Evolutionary conservation across 2,888 invertebrate species (phyloP), one percentile per base, ranked within the genome.

Genomic region (Eristalis intricaria): DNA sequence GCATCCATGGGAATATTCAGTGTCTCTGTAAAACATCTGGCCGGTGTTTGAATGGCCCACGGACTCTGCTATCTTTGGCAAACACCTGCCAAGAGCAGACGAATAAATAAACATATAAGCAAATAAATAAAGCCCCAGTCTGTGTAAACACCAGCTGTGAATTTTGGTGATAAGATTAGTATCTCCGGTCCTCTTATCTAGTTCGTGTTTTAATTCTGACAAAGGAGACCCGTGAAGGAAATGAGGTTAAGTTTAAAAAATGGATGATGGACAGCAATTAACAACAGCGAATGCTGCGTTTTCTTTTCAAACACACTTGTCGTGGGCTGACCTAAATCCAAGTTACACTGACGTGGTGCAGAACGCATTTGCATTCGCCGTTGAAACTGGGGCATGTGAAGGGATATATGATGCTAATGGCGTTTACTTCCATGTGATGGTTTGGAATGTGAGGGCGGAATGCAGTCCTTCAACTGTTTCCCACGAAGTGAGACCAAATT

Each of bases 131-230:
- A 56, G 15, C 2, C 4, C 38, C 11, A 7, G n/a, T 2, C 56
- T 56, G 13, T 77, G 61, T 63, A 40, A 70, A 58, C 64, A 58
- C 66, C 80, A 80, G 73, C 73, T 68, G 73, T 73, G 78, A 35
- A 61, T 50, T 63, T 26, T 35, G 1, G 15, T 29, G 80, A 74
- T 74, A 80, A 74, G 68, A 74, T 80, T 68, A 15, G 10, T 68
- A 26, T 35, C 32, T 26, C 66, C 2, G n/a, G 23, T 13, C 38
- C 19, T 29, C 73, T 80, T 73, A 73, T 73, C 66, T 73, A 10
- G 32, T 60, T 2, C n/a, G 23, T 56, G 23, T 29, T 56, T 40
- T 60, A 43, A 26, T 7, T 32, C 19, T 15, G 32, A 32, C 4
- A 29, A 60, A 23, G 19, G 23, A 50, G 22, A 4, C 26, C n/a